These are phyloP conservation scores for Petrosia ficiformis DNA, from an alignment of 37 sponge, comb jelly and placozoan species.

Conservation along the genomic window DNA sequence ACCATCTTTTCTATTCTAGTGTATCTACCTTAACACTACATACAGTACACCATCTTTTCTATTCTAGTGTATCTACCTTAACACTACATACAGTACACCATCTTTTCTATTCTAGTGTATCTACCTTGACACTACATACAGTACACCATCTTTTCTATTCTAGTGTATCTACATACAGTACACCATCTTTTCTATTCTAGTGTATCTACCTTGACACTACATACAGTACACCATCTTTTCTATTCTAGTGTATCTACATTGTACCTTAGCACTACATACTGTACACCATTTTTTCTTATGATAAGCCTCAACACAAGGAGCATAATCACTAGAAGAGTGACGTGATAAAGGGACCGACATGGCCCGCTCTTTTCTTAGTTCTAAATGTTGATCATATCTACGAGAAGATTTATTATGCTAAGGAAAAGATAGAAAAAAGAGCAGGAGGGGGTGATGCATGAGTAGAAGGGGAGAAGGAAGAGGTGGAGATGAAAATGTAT, in stretches of 20 bases:
- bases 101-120: too few relatives aligned
- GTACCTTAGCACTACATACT: slow-evolving; percentile 59
- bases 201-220: too few relatives aligned
- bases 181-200: too few relatives aligned
- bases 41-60: slow-evolving; percentile 65
- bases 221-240: background rate
- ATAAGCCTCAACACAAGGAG: slow-evolving; percentile 65
- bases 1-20: slow-evolving; percentile 69
- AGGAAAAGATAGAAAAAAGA: background rate
- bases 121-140: slow-evolving; percentile 58
- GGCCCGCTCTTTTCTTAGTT: slow-evolving; percentile 67
- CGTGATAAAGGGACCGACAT: slow-evolving; percentile 19
- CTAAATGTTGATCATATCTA: slow-evolving; percentile 67
- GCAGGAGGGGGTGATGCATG: too few relatives aligned
- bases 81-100: slow-evolving; percentile 75
- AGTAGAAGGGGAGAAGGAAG: too few relatives aligned
- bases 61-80: too few relatives aligned
- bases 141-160: slow-evolving; percentile 65
- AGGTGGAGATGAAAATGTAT: too few relatives aligned
- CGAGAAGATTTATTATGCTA: slow-evolving; percentile 71
- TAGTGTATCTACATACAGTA: slow-evolving; percentile 58
- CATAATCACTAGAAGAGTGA: slow-evolving; percentile 58
- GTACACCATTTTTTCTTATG: slow-evolving; percentile 66
- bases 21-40: slow-evolving; percentile 63
- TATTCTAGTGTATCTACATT: background rate